Base-by-base conservation (phyloP, 1,140 invertebrate species). In the Trichonephila clavata region DNA sequence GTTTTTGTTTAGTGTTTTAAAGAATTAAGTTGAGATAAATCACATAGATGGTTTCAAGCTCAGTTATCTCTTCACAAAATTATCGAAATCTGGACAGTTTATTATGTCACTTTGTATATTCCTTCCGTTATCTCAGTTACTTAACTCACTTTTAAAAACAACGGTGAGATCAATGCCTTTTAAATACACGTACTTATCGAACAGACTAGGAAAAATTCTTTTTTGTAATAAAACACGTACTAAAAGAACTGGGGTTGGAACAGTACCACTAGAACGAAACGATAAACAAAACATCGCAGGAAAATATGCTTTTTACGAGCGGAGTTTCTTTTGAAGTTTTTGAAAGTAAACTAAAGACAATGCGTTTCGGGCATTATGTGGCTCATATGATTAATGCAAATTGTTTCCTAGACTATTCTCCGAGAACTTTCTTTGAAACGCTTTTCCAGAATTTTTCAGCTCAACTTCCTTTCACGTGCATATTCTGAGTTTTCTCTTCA, bases 381-480 rank as follows among this genome's bases (percentile, higher is more conserved):
- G 68, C 68, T 77, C 68, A 77, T 32, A 77, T 32, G 68, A 77
- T 77, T 77, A 77, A 77, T 77, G 68, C 68, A 77, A 77, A 77
- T 77, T 77, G 68, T 77, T 77, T 77, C 27, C 68, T 18, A 77
- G 24, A 32, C 27, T 32, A 27, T 20, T 77, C 60, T 6, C 24
- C 10, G 1, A 27, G 27, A 77, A 77, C 68, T 77, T 77, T 77
- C 24, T 77, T 77, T 32, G 8, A 27, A 16, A 10, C 14, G 27
- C 16, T 71, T 77, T 32, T 6, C 27, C 5, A 5, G 27, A 77
- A 32, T 32, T 32, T 77, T 77, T 77, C 32, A 16, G 0, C 16
- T 18, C 68, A 77, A 32, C 27, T 77, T 32, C 68, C 27, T 77
- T 16, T 61, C 20, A 61, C 50, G 50, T 13, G 50, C 50, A 50